Percentiles rank a stretch among this genome's conserved stretches.
These are phyloP conservation scores for Callipepla squamata DNA, from an alignment of 2,113 vertebrate species.

Conservation along the genomic window DNA sequence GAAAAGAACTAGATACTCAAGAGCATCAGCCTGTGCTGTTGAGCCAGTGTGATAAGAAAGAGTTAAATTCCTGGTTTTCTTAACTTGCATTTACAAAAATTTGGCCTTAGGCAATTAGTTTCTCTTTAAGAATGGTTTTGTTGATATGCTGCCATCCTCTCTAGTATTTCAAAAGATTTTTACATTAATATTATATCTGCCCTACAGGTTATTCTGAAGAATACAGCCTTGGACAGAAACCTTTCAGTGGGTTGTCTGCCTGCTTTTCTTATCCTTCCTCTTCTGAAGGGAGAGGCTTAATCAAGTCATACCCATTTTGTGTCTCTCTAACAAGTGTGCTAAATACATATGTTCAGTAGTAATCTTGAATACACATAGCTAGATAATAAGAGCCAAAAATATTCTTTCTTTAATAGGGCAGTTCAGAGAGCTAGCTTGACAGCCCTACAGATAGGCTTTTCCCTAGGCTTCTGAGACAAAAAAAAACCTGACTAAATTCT, in stretches of 20 bases:
- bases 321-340: neutral
- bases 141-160: conserved; percentile 40
- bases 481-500: neutral
- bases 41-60: neutral
- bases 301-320: neutral
- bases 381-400: neutral
- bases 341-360: neutral
- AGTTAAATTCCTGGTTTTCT: conserved; percentile 44
- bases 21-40: too few species aligned
- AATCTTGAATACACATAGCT: neutral
- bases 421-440: neutral
- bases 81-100: conserved; percentile 31
- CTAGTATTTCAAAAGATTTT: conserved; percentile 55
- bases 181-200: conserved; percentile 50
- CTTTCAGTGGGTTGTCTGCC: neutral
- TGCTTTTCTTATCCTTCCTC: neutral
- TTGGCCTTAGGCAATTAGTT: conserved; percentile 19
- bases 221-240: conserved; percentile 3
- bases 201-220: conserved; percentile 19
- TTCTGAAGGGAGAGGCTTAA: neutral
- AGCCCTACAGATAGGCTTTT: neutral
- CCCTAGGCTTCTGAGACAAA: neutral
- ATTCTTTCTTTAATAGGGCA: neutral
- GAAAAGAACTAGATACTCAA: neutral
- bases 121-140: conserved; percentile 32